Conservation (phyloP, 1,140 invertebrate species). For the Trinorchestia longiramus region DNA sequence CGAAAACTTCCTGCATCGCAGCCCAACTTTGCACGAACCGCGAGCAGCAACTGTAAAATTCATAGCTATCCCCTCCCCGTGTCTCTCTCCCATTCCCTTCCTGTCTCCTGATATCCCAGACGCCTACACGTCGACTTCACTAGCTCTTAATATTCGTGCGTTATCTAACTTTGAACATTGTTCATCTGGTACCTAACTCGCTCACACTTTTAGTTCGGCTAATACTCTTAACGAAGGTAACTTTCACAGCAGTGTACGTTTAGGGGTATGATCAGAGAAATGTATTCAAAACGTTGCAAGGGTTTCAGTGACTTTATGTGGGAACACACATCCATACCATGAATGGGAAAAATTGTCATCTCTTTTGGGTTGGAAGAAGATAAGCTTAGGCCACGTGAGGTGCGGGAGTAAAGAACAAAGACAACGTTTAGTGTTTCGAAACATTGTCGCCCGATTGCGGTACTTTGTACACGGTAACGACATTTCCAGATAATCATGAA, state of each 20-base stretch:
- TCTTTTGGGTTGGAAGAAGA: not conserved
- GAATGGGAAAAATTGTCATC: not conserved
- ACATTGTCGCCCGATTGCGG: not conserved
- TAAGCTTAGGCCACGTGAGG: not conserved
- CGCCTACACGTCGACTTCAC: not conserved
- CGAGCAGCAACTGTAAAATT: constrained; percentile 7
- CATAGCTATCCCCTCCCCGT: not conserved
- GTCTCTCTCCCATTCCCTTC: not conserved
- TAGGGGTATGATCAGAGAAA: not conserved
- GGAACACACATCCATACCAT: not conserved
- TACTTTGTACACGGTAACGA: not conserved
- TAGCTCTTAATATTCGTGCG: not conserved
- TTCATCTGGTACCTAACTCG: not conserved
- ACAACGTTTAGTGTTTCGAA: not conserved
- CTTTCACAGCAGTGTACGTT: not conserved
- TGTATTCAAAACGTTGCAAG: not conserved
- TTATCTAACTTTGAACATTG: not conserved
- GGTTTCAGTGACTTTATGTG: not conserved
- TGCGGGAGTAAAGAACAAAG: not conserved
- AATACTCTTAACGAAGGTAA: not conserved
- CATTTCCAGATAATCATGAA: not conserved
- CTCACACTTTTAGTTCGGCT: not conserved
- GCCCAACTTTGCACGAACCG: not conserved
- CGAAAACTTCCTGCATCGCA: not conserved
- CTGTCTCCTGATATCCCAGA: not conserved